Base-by-base conservation (phyloP, 2,113 vertebrate genomes). In the Peromyscus maniculatus region DNA sequence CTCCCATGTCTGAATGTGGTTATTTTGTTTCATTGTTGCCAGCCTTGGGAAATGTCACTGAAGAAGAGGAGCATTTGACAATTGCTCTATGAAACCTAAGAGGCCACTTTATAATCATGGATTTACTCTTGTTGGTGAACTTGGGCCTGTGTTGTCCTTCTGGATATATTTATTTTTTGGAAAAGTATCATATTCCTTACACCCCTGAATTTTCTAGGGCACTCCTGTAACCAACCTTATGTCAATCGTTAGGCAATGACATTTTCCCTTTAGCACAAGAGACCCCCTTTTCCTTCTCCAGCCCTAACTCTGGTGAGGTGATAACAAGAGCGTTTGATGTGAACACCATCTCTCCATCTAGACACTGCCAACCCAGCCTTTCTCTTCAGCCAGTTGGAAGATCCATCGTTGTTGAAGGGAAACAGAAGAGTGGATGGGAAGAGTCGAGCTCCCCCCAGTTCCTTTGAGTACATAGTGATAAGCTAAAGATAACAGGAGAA, bases 341-440 rank as follows among this genome's bases (percentile, higher is more conserved):
- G 10, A 13, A 16, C 21, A 7, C 7, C 21, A 0, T 11, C 83
- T 64, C 24, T 84, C 15, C 72, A 52, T 7, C 87, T 1, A 7
- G n/a, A 71, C 39, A 1, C 2, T 6, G 28, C 13, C 16, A 6
- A 31, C 67, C 17, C 5, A 22, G 66, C 16, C 39, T 49, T 16
- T 19, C 33, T 82, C 57, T 10, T 36, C 12, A 4, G 16, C 33
- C 43, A 33, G 0, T 22, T 59, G 0, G 43, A 5, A 57, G 0
- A 5, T 0, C 57, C 15, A 6, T n/a, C n/a, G 2, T 2, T 2
- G 7, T 21, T 0, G 0, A 55, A 79, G 64, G 19, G 10, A 74
- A 21, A 21, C 8, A 43, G 22, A 84, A 52, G 49, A 13, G 2
- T 4, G 3, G 10, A 5, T 12, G 4, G 49, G 31, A 95, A 22